Conservation (phyloP, 2,113 vertebrate species). For the Hemiscyllium ocellatum region DNA sequence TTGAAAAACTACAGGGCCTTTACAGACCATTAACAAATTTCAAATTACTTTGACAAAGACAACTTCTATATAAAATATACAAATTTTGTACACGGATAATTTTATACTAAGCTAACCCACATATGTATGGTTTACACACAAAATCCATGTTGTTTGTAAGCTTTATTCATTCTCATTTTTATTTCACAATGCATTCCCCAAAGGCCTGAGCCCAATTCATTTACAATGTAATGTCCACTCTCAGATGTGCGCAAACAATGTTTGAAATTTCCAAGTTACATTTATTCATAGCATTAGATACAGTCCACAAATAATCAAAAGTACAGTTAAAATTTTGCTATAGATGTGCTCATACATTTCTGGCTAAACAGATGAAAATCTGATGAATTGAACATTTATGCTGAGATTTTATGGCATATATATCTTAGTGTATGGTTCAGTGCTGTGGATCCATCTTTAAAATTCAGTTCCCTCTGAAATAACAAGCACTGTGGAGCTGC, state of each 20-base stretch:
- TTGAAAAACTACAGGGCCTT: neutral
- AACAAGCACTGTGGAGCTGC: slow-evolving; percentile 66
- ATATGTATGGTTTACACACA: neutral
- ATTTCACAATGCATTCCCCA: slow-evolving; percentile 97
- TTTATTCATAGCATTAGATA: slow-evolving; percentile 69
- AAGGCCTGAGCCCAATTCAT: slow-evolving; percentile 76
- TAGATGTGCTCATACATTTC: slow-evolving; percentile 18
- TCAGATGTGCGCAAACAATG: slow-evolving; percentile 75
- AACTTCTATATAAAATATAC: neutral
- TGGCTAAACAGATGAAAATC: slow-evolving; percentile 42
- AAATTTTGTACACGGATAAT: no score
- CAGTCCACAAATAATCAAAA: slow-evolving; percentile 66
- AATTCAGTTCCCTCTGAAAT: slow-evolving; percentile 51
- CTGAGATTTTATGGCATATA: slow-evolving; percentile 50
- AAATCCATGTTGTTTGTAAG: slow-evolving; percentile 68
- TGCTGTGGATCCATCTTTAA: slow-evolving; percentile 60
- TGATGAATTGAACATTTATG: slow-evolving; percentile 59
- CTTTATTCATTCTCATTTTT: slow-evolving; percentile 94
- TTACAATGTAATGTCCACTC: slow-evolving; percentile 75
- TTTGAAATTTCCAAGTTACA: slow-evolving; percentile 71
- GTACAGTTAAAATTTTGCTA: slow-evolving; percentile 33
- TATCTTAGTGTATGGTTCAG: slow-evolving; percentile 68
- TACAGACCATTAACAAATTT: neutral
- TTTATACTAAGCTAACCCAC: no score
- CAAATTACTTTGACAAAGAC: neutral